Evolutionary conservation across 2,113 vertebrate species (phyloP).

Genomic region (Dunckerocampus dactyliophorus): DNA sequence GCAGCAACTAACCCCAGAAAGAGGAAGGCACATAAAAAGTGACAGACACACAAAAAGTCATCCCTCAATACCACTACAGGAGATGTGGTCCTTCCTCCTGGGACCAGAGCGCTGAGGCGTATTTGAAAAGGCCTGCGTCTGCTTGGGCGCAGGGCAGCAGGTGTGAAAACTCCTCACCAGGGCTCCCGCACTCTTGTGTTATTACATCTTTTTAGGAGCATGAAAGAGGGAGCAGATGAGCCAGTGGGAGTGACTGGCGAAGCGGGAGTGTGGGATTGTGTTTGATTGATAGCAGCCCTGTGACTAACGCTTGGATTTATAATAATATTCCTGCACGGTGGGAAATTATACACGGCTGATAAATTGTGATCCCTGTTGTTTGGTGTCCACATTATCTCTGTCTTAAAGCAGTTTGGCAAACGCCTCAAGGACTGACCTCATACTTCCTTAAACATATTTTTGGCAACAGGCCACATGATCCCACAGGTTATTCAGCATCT

Average conservation of each 20-base stretch:
- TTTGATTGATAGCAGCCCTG: slow-evolving; percentile 62
- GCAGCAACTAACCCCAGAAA: slow-evolving; percentile 7
- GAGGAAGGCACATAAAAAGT: slow-evolving; percentile 2
- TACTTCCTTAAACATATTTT: slow-evolving; percentile 31
- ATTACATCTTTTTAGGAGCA: slow-evolving; percentile 68
- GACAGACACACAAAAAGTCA: slow-evolving; percentile 36
- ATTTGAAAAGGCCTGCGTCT: slow-evolving; percentile 65
- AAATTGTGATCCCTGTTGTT: slow-evolving; percentile 46
- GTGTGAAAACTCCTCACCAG: slow-evolving; percentile 68
- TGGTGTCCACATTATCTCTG: slow-evolving; percentile 15
- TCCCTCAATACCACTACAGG: slow-evolving; percentile 68
- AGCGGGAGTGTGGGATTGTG: slow-evolving; percentile 51
- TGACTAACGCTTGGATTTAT: slow-evolving; percentile 68
- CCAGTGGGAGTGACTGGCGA: slow-evolving; percentile 42
- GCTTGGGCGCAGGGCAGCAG: slow-evolving; percentile 62
- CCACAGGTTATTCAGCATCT: slow-evolving; percentile 1
- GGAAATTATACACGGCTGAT: slow-evolving; percentile 58
- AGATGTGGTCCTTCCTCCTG: slow-evolving; percentile 63
- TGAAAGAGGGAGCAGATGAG: slow-evolving; percentile 65
- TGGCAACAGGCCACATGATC: slow-evolving; percentile 18
- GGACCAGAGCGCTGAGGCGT: slow-evolving; percentile 47
- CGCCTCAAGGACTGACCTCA: slow-evolving; percentile 15
- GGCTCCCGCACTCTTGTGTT: slow-evolving; percentile 64
- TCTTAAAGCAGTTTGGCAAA: slow-evolving; percentile 25
- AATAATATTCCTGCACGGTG: slow-evolving; percentile 57